These are phyloP conservation scores for Xiphophorus birchmanni DNA, from an alignment of 2,797 vertebrate species.

Conservation along the genomic window DNA sequence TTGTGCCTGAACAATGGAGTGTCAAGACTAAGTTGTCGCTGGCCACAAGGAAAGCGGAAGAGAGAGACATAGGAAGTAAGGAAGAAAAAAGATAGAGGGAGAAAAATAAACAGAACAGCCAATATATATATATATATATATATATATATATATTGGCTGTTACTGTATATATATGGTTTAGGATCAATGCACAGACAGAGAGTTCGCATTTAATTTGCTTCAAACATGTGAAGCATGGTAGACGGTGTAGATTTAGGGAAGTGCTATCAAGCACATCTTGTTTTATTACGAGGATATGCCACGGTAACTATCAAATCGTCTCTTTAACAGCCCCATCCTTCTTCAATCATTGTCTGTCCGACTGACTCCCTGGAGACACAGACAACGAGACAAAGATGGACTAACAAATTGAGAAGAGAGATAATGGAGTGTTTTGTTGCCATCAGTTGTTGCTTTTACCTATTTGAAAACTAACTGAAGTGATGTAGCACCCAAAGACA, in stretches of 20 bases:
- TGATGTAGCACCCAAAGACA: neutral
- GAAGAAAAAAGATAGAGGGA: constrained; percentile 15
- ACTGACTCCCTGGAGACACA: constrained; percentile 31
- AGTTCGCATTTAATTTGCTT: constrained; percentile 81
- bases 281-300: constrained; percentile 64
- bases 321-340: constrained; percentile 79
- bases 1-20: constrained; percentile 73
- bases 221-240: constrained; percentile 69
- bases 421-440: neutral
- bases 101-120: constrained; percentile 51
- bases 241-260: constrained; percentile 15
- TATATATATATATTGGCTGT: constrained; percentile 29
- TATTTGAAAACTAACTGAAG: constrained; percentile 9
- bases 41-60: constrained; percentile 59
- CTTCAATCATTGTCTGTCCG: constrained; percentile 76
- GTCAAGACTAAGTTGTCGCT: constrained; percentile 67
- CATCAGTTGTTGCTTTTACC: constrained; percentile 31
- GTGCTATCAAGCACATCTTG: constrained; percentile 68
- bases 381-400: constrained; percentile 38
- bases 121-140: neutral
- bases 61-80: constrained; percentile 24
- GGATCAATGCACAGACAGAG: constrained; percentile 74
- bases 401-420: constrained; percentile 2
- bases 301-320: constrained; percentile 76
- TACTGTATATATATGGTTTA: constrained; percentile 66